Percentiles rank a stretch among this genome's conserved stretches.
Conservation (phyloP, 2,888 invertebrate genomes). For the Lysandra coridon region DNA sequence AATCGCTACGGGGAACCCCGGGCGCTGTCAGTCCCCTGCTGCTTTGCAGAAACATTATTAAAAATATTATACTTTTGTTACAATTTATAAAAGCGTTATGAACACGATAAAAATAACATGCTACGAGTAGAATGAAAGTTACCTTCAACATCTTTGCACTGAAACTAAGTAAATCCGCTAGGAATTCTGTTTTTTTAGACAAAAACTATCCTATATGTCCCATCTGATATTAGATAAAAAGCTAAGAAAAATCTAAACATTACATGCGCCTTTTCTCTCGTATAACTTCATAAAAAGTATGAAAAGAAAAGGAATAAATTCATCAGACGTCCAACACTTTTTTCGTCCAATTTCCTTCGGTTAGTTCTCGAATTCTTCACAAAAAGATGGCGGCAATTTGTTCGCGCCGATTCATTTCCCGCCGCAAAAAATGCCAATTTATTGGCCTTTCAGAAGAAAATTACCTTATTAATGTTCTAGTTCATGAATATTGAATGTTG, state of each 20-base stretch:
- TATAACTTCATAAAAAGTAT: background rate
- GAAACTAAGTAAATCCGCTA: background rate
- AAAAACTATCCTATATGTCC: too few species aligned
- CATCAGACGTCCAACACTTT: slow-evolving; percentile 12
- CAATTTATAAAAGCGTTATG: background rate
- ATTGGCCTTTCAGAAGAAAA: background rate
- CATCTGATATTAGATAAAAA: background rate
- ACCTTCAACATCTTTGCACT: background rate
- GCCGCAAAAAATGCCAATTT: slow-evolving; percentile 4
- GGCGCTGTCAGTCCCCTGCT: background rate
- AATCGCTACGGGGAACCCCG: too few species aligned
- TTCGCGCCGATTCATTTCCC: background rate
- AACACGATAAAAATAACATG: background rate
- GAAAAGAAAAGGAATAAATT: slow-evolving; percentile 9
- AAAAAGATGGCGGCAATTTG: slow-evolving; percentile 7
- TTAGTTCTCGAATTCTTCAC: background rate
- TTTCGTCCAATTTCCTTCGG: slow-evolving; percentile 5
- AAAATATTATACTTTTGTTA: background rate
- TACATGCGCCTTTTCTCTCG: background rate
- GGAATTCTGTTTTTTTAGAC: too few species aligned
- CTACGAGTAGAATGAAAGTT: background rate
- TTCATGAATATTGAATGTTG: background rate
- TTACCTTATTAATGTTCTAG: background rate
- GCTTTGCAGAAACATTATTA: background rate
- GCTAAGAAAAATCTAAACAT: background rate